Evolutionary conservation across 2,888 invertebrate species (phyloP), one percentile per base, ranked within the genome.

Genomic region (Taenaris catops): DNA sequence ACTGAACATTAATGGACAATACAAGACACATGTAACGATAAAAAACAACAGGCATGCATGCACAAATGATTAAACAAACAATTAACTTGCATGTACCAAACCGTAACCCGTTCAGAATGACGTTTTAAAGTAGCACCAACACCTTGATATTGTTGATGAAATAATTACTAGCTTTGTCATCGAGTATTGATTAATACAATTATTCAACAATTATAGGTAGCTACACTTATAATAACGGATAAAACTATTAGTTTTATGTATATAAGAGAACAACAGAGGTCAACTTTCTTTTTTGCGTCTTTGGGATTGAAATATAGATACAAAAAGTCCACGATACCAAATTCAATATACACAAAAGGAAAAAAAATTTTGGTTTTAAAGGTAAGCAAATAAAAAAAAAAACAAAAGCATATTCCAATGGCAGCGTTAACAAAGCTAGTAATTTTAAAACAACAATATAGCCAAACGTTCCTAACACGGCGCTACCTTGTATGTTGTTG

Each of bases 401-500:
- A 4, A 27, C 23, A 25, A 17, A 25, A 21, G 21, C 28, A 3
- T 23, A 16, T 2, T 25, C 4, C 1, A 8, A 20, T 21, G n/a
- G 34, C 7, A 9, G 10, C 8, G 8, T 25, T 7, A 31, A 34
- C 38, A 51, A 61, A 65, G 59, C 57, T 56, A 62, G 63, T 63
- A 58, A 58, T 59, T 51, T 48, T 50, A 71, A 62, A 75, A 59
- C 63, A 63, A 70, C 57, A 75, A 53, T 53, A 54, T 79, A 74
- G 72, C 72, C 63, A 72, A 79, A 75, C 72, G 38, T 35, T 38
- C 43, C 41, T 44, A 41, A 20, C 36, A 38, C 36, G 69, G 68
- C 68, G 74, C 76, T 87, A 87, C 87, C 87, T 87, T 76, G 79
- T 63, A 73, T 80, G 80, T 48, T 74, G 79, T 60, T 78, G 84